Base-by-base conservation (phyloP, 2,113 vertebrate species). In the Hydropotes inermis region DNA sequence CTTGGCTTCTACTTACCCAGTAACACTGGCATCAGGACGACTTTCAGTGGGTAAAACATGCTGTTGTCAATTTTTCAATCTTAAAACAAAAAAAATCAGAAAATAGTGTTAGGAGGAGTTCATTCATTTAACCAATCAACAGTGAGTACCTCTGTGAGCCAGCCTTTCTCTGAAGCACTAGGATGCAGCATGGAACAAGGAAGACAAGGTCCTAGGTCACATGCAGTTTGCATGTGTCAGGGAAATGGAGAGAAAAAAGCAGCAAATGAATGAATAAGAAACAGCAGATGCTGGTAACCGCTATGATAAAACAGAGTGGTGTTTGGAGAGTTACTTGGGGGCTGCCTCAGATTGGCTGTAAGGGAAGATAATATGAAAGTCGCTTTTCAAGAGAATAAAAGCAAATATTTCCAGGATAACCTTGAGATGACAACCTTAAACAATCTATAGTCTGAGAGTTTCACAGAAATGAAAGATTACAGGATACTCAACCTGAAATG, bases 1-100 rank as follows among this genome's bases (percentile, higher is more conserved):
- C 76, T 39, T 45, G 74, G 74, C 17, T 47, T 36, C 45, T 74
- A 95, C 99, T 98, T 98, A 98, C 98, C 98, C 95, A 98, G 89
- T 23, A 97, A 55, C 50, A 55, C 27, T 47, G 91, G 92, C 1
- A 92, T 10, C 97, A 99, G 96, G 92, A 97, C 0, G 92, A 98
- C 61, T 15, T 76, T 79, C 98, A 98, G 97, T 50, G 76, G 87
- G 94, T 91, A 91, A 88, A 97, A 3, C 98, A 87, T 78, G 93
- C 95, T 96, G 96, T 94, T 96, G 74, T 82, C 70, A 3, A 4
- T 86, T 93, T 78, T 85, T 55, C 74, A 54, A 57, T 60, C 97
- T 96, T 96, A 61, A 96, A 47, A 70, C 70, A 47, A 92, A 47
- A 90, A 92, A 91, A 96, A 94, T 84, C 86, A 85, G 92, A 90